phyloP scores from a whole-genome alignment of 2,113 vertebrate species.

The Alethe diademata region DNA sequence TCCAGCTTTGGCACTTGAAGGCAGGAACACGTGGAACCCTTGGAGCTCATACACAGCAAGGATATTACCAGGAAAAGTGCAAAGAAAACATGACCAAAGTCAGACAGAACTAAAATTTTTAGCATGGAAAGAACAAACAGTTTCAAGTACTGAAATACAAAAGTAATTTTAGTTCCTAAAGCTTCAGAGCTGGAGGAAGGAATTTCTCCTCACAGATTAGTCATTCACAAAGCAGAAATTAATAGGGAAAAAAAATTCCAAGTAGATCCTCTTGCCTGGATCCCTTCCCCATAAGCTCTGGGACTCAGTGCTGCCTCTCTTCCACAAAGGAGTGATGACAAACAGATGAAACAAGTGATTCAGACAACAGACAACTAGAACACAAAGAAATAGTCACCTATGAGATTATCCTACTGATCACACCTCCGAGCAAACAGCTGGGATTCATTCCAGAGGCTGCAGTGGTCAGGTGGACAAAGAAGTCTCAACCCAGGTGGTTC shows the following conservation, averaged over 20 bases:
- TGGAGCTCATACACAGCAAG: background rate
- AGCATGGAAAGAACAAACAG: background rate
- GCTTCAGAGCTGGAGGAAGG: background rate
- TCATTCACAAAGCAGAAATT: background rate
- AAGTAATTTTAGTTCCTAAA: background rate
- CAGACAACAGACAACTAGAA: background rate
- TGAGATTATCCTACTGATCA: background rate
- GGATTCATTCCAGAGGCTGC: background rate
- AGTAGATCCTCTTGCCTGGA: background rate
- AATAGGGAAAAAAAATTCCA: fast-evolving
- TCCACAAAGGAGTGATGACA: background rate
- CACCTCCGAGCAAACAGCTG: background rate
- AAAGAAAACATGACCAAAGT: background rate
- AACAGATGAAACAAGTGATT: background rate
- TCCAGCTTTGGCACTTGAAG: background rate
- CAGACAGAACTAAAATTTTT: background rate
- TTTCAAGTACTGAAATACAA: background rate
- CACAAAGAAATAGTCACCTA: background rate
- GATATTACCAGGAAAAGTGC: fast-evolving
- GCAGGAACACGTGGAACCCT: fast-evolving
- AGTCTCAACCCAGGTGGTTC: background rate
- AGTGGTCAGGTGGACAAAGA: background rate
- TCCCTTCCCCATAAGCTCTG: background rate
- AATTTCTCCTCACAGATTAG: background rate
- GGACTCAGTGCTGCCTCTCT: background rate